Base-by-base conservation (phyloP, 2,888 invertebrate genomes). In the Iphiclides podalirius region DNA sequence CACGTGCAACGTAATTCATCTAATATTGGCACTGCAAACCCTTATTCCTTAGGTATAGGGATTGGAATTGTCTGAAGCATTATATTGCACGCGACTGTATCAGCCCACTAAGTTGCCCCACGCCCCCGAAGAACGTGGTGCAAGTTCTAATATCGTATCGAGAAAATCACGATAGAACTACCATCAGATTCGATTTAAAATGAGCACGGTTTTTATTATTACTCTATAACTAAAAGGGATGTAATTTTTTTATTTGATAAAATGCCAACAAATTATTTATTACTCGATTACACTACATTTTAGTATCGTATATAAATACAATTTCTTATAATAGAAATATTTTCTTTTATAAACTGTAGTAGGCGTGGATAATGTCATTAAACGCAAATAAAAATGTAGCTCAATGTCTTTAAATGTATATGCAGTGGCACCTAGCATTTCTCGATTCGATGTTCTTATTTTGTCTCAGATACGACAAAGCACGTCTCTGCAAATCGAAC, bases 171-270 rank as follows among this genome's bases (percentile, higher is more conserved):
- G 43, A 43, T 46, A 34, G 16, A 11, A 42, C 52, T 59, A 53
- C 50, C 59, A 50, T 45, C 41, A 36, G 50, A 56, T 55, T 54
- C 54, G 59, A 60, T 58, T 57, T 53, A 36, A 50, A 55, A 56
- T 40, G 44, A 48, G 36, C 40, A 46, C 35, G 37, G 49, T 60
- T 57, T 44, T 54, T 48, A 16, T n/a, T 36, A 9, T 28, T 4
- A 6, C 6, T 20, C 4, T 20, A 20, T 20, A 6, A 11, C 20
- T 20, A 20, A 20, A 20, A 20, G 20, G 3, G 6, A 20, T 20
- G n/a, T n/a, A n/a, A 20, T 20, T 31, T 31, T 31, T 9, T 31
- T 31, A 4, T 6, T 31, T 6, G 4, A 31, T 11, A 11, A 31
- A 31, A 11, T 31, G n/a, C 3, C 2, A 6, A 11, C 31, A 11